Base-by-base conservation (phyloP, 1,140 invertebrate species). In the Ips nitidus region DNA sequence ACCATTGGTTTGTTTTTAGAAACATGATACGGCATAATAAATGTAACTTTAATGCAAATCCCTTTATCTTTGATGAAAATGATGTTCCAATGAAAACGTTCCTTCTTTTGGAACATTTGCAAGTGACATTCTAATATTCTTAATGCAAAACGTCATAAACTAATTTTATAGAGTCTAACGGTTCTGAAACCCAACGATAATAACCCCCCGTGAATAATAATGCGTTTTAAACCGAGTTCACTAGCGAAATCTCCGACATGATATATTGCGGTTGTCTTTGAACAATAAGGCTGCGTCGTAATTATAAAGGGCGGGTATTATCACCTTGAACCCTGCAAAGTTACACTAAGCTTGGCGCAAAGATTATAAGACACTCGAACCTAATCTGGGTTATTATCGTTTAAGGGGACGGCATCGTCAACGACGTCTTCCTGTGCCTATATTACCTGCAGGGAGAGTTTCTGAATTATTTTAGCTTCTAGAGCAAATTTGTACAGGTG, bases 291-390 rank as follows among this genome's bases (percentile, higher is more conserved):
- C 57, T n/a, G 7, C 37, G 7, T 8, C 57, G 57, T 59, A 59
- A 59, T 59, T 59, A 42, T 41, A 59, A 59, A 59, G 41, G 57
- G 57, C 40, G 57, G 57, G 57, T 37, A 59, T 59, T 59, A 59
- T 59, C 57, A 59, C 57, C 57, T 59, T 59, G 40, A 59, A 59
- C 57, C 40, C 57, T n/a, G 57, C 57, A 59, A 59, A 59, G 57
- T 42, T 42, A 59, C 57, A 55, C 57, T 41, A 59, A 59, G 57
- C 39, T 42, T 8, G 8, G 39, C 57, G 39, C 57, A 41, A 59
- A 59, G 57, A 55, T 55, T 55, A 55, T 55, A 55, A 55, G n/a
- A 55, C 52, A 55, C 52, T 55, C 37, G 7, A 41, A 41, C 38
- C 8, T 59, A 59, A 59, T 59, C 57, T 59, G 39, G 57, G 57